Conservation (phyloP, 2,888 invertebrate genomes). For the Volucella inflata region DNA sequence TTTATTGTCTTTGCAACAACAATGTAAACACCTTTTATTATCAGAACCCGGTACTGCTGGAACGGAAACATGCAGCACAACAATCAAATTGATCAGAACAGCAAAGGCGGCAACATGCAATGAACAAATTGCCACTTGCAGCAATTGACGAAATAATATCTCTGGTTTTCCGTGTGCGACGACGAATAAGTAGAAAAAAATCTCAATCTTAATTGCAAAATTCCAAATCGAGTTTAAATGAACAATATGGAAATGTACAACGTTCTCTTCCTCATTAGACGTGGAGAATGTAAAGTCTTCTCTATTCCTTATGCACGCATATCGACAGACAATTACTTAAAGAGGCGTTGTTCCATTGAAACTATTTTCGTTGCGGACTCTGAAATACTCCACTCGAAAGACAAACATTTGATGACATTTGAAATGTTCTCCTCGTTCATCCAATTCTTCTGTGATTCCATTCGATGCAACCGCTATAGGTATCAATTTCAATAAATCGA, state of each 20-base stretch:
- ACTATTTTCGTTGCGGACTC: constrained; percentile 33
- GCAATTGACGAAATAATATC: constrained; percentile 29
- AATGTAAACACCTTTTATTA: constrained; percentile 24
- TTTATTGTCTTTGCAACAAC: constrained; percentile 28
- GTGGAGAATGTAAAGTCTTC: background rate
- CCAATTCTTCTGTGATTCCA: constrained; percentile 30
- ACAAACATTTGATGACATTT: constrained; percentile 24
- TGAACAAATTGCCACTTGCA: constrained; percentile 36
- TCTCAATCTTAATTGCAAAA: constrained; percentile 34
- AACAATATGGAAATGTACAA: background rate
- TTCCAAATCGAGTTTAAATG: background rate
- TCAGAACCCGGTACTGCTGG: constrained; percentile 33
- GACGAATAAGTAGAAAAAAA: constrained; percentile 30
- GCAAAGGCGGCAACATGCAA: constrained; percentile 31
- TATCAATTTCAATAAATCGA: constrained; percentile 71
- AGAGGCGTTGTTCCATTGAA: constrained; percentile 20
- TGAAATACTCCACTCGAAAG: background rate
- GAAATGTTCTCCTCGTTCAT: constrained; percentile 7
- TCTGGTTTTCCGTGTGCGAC: constrained; percentile 7
- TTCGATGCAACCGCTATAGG: constrained; percentile 51
- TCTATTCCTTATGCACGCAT: constrained; percentile 24
- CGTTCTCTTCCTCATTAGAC: constrained; percentile 4
- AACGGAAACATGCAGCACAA: constrained; percentile 11
- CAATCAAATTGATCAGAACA: constrained; percentile 17
- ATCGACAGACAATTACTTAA: constrained; percentile 19